These are phyloP conservation scores for Nematostella vectensis DNA, from an alignment of 92 coral and sea anemone genomes.

Conservation along the genomic window DNA sequence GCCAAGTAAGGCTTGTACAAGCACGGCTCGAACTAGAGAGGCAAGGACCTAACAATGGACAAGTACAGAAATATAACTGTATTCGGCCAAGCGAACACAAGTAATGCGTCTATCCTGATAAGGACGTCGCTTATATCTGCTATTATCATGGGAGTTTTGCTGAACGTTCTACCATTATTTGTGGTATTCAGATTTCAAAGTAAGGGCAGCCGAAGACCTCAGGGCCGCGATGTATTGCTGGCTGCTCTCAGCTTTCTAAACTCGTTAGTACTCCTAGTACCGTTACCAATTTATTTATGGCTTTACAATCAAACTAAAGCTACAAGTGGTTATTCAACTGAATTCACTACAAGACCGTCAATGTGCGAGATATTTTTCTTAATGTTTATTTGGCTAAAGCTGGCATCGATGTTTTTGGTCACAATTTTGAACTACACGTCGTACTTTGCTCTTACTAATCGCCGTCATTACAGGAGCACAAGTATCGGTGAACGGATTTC, in stretches of 20 bases:
- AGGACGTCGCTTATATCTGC: conserved; percentile 41
- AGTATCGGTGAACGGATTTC: conserved; percentile 73
- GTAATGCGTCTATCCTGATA: conserved; percentile 39
- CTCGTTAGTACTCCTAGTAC: conserved; percentile 47
- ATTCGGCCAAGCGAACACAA: no score
- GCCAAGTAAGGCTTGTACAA: neutral
- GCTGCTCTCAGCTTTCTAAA: conserved; percentile 54
- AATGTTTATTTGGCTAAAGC: conserved; percentile 69
- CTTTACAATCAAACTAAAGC: conserved; percentile 25
- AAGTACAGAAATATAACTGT: no score
- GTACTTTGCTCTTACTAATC: conserved; percentile 45
- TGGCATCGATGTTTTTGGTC: conserved; percentile 57
- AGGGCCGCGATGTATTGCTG: conserved; percentile 51
- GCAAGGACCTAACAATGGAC: no score
- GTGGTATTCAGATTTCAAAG: conserved; percentile 54
- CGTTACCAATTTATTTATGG: conserved; percentile 55
- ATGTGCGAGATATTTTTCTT: conserved; percentile 76
- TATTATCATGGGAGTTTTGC: conserved; percentile 39
- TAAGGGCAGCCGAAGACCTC: conserved; percentile 15
- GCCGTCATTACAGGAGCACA: conserved; percentile 30
- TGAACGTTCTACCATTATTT: conserved; percentile 52
- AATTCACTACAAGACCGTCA: conserved; percentile 36
- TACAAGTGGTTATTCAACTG: neutral
- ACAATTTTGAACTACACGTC: conserved; percentile 75
- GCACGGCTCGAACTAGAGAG: no score